phyloP scores from a whole-genome alignment of 1,140 invertebrate genomes.

The Conus betulinus region DNA sequence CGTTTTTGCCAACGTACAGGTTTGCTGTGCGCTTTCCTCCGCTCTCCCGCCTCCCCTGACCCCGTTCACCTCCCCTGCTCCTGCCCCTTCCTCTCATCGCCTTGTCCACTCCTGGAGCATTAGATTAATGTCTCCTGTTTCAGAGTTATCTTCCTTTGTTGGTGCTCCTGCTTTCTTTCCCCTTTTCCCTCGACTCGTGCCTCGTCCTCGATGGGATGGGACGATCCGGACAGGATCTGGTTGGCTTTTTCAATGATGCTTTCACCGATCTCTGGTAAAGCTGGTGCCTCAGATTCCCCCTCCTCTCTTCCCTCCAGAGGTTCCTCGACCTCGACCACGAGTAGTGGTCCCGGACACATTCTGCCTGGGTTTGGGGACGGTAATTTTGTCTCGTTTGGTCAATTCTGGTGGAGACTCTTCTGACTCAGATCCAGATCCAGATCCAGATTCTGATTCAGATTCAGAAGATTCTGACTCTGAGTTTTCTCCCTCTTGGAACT shows the following conservation, averaged over 20 bases:
- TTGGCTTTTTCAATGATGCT: conserved; percentile 34
- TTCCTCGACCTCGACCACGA: too few relatives aligned
- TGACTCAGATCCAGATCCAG: background rate
- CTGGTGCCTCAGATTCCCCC: conserved; percentile 13
- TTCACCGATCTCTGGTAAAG: conserved; percentile 20
- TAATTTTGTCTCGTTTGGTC: conserved; percentile 9
- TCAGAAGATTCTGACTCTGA: background rate
- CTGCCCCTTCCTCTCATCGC: background rate
- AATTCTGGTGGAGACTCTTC: background rate
- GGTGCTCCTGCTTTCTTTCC: background rate
- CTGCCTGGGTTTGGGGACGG: background rate
- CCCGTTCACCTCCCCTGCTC: conserved; percentile 1
- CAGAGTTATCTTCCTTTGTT: background rate
- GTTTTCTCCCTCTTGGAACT: conserved; percentile 32
- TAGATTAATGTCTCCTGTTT: background rate
- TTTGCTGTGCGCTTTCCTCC: background rate
- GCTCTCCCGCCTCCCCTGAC: background rate
- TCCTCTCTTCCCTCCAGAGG: background rate
- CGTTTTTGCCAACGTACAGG: background rate
- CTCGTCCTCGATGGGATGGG: conserved; percentile 9
- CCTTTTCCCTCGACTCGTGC: conserved; percentile 1
- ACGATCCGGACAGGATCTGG: conserved; percentile 15
- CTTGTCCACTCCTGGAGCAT: background rate
- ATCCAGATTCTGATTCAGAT: conserved; percentile 3
- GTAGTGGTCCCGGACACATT: background rate